Percentiles rank a stretch among this genome's conserved stretches.
phyloP scores from a whole-genome alignment of 1,140 invertebrate genomes.

The Brachionus manjavacas region DNA sequence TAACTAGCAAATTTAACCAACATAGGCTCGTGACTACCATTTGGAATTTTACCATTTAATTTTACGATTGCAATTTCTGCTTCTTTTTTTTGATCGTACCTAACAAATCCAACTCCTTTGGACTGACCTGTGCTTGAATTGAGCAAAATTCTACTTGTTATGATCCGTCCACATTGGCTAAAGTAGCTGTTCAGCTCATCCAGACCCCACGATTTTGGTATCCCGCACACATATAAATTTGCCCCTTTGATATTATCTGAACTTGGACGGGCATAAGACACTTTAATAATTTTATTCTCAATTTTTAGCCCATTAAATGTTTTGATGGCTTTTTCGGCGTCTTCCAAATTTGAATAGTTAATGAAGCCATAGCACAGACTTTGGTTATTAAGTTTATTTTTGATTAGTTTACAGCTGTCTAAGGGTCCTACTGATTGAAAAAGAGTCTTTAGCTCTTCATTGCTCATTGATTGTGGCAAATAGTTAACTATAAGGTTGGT shows the following conservation, averaged over 20 bases:
- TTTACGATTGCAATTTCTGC: constrained; percentile 95
- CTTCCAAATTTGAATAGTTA: constrained; percentile 5
- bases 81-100: constrained; percentile 94
- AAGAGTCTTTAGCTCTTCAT: constrained; percentile 92
- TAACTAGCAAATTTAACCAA: constrained; percentile 98
- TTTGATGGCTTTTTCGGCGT: constrained; percentile 39
- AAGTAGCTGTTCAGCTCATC: constrained; percentile 92
- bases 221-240: constrained; percentile 94
- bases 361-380: constrained; percentile 43
- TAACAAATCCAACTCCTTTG: constrained; percentile 97
- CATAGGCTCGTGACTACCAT: constrained; percentile 86
- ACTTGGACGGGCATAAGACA: constrained; percentile 93
- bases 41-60: constrained; percentile 88
- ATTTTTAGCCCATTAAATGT: constrained; percentile 38
- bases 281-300: constrained; percentile 43
- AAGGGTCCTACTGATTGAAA: constrained; percentile 97
- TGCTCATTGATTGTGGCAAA: constrained; percentile 97
- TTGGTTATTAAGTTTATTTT: constrained; percentile 86
- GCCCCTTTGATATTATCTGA: constrained; percentile 98
- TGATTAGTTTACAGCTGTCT: constrained; percentile 95
- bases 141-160: constrained; percentile 94
- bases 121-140: constrained; percentile 86
- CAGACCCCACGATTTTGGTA: constrained; percentile 96
- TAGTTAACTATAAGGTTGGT: constrained; percentile 98
- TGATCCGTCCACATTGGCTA: constrained; percentile 90